Base-by-base conservation (phyloP, 2,888 invertebrate species). In the Copidosoma aretas region DNA sequence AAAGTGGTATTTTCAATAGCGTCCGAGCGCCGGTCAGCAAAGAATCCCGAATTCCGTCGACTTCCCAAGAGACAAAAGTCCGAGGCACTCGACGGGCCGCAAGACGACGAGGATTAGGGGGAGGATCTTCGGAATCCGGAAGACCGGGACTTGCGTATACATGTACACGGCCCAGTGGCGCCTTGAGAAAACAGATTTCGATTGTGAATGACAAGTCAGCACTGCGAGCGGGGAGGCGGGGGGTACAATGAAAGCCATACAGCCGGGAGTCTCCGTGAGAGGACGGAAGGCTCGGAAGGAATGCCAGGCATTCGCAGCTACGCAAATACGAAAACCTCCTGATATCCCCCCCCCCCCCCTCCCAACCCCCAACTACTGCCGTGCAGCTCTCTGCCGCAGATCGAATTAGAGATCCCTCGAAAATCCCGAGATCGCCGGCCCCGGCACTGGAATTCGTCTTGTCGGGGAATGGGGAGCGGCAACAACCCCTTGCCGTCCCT, bases 1-100 rank as follows among this genome's bases (percentile, higher is more conserved):
- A 81, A 82, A 81, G 76, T 71, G 82, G 82, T 81, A 83, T 83
- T 82, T 82, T 79, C 81, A 83, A 82, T 83, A 81, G 76, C 64
- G 73, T 67, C 56, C 66, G 46, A 52, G 77, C 79, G 78, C 78
- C 79, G 21, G 54, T 24, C 32, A 12, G 67, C 22, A 12, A 17
- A 46, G 43, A 14, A 46, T 46, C 3, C 43, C 41, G 41, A 41
- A 41, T 4, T 32, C 72, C 72, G 75, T 75, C 72, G 73, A 67
- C 71, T 74, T 77, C 79, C 76, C 80, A 78, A 75, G 81, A 82
- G 82, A 82, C 56, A 57, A 54, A 66, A 60, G 73, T 65, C 67
- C 68, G 71, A 70, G 71, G 54, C 21, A 22, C 56, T 12, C 25
- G 12, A 25, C 24, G 56, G n/a, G n/a, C n/a, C n/a, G n/a, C n/a